Evolutionary conservation across 2,113 vertebrate genomes (phyloP).

Genomic region (Thymallus thymallus): DNA sequence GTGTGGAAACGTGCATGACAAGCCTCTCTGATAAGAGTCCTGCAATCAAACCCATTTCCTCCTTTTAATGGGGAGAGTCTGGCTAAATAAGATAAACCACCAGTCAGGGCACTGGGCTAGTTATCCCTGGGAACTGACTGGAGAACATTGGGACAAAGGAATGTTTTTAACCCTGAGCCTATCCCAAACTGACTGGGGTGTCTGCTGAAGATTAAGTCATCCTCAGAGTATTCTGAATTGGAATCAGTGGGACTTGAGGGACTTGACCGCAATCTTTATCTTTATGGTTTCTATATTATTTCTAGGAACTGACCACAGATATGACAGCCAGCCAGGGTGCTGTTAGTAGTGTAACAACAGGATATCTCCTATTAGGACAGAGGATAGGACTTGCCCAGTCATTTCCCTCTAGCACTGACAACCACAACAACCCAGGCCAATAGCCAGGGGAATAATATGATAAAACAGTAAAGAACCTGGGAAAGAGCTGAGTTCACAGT

Average conservation of each 20-base stretch:
- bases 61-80: not conserved
- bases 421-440: conserved; percentile 20
- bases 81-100: too few relatives aligned
- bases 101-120: not conserved
- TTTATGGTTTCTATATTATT: not conserved
- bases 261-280: not conserved
- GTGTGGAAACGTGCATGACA: conserved; percentile 40
- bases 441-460: not conserved
- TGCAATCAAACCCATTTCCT: conserved; percentile 45
- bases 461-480: not conserved
- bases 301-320: conserved; percentile 9
- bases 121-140: not conserved
- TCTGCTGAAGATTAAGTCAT: conserved; percentile 36
- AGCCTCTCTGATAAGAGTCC: conserved; percentile 16
- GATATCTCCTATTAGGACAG: conserved; percentile 49
- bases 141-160: too few relatives aligned
- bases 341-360: conserved; percentile 52
- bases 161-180: too few relatives aligned
- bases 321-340: not conserved
- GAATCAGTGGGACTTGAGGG: not conserved
- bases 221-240: not conserved
- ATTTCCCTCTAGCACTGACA: conserved; percentile 48
- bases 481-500: not conserved
- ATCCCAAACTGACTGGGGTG: not conserved
- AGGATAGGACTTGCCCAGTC: conserved; percentile 17